Base-by-base conservation (phyloP, 1,140 invertebrate species). In the Coelopa frigida region DNA sequence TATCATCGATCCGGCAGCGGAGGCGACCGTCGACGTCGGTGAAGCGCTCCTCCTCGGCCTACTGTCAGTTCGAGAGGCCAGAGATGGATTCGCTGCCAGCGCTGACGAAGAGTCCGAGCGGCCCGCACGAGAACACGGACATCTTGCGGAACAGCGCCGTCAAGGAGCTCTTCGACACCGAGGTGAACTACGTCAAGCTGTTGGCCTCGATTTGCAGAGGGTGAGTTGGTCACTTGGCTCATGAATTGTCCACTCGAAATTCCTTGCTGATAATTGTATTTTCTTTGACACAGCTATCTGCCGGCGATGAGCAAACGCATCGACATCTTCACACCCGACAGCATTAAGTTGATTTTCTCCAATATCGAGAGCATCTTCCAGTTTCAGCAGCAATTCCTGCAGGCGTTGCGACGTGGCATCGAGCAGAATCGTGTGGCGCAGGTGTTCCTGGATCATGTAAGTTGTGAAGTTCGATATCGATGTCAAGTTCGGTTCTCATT, bases 261-360 rank as follows among this genome's bases (percentile, higher is more conserved):
- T 37, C 35, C 11, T n/a, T 37, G 8, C 35, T 7, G 18, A 10
- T 37, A 10, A 37, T 37, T 37, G 8, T 15, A 11, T n/a, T 37
- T 37, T 10, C 8, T 37, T 10, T 37, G 7, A 7, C 15, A n/a
- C 32, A 70, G 67, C 17, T 70, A 63, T 49, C 41, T 70, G 37
- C 67, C 59, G 5, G 67, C 60, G 11, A 66, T 70, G 61, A 61
- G 58, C 52, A 68, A 69, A 51, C 63, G 61, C 45, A 63, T 67
- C 37, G 64, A 68, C 35, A 66, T 70, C 31, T 70, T 70, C 39
- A 62, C 66, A 12, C 58, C 64, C 10, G 63, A 64, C 39, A 69
- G 64, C 46, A 58, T 70, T 24, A 49, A 56, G 12, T 48, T 70
- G 12, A 69, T 70, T 24, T 70, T 70, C 43, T 68, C 64, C 5